Percentiles rank a stretch among this genome's conserved stretches.
Evolutionary conservation across 2,888 invertebrate genomes (phyloP).

Genomic region (Chymomyza amoena): DNA sequence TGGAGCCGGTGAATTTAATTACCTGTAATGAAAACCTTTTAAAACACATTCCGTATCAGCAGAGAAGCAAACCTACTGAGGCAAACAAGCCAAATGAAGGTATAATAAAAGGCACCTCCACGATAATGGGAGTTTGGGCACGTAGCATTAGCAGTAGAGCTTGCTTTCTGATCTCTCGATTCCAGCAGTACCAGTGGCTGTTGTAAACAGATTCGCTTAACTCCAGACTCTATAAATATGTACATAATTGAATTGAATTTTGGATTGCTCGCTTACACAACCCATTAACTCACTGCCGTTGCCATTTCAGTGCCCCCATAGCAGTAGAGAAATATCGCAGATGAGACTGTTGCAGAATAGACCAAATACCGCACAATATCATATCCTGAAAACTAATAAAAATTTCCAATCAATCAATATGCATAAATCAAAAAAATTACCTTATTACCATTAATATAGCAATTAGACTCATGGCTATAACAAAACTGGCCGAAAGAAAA

Average conservation of each 20-base stretch:
- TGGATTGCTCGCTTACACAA: not conserved
- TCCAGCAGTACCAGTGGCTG: conserved; percentile 56
- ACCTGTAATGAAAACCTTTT: conserved; percentile 31
- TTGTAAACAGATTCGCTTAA: conserved; percentile 56
- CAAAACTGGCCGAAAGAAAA: conserved; percentile 51
- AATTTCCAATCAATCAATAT: not conserved
- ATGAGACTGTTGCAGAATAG: conserved; percentile 44
- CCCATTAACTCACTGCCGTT: conserved; percentile 37
- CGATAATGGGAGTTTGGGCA: conserved; percentile 49
- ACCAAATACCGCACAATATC: conserved; percentile 46
- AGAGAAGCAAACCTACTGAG: conserved; percentile 31
- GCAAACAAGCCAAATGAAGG: conserved; percentile 49
- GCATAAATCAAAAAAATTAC: not conserved
- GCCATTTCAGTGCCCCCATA: conserved; percentile 60
- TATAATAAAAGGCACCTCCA: conserved; percentile 52
- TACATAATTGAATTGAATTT: not conserved
- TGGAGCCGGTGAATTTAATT: conserved; percentile 65
- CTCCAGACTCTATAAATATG: conserved; percentile 39
- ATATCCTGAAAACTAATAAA: conserved; percentile 50
- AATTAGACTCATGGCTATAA: conserved; percentile 59
- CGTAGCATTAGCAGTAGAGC: conserved; percentile 49
- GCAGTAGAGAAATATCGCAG: conserved; percentile 50
- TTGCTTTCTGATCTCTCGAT: conserved; percentile 41
- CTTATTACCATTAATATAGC: conserved; percentile 49
- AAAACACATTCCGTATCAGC: not conserved